Evolutionary conservation across 64 coral and sea anemone species (phyloP), one percentile per base, ranked within the genome.

Genomic region (Dendronephthya gigantea): DNA sequence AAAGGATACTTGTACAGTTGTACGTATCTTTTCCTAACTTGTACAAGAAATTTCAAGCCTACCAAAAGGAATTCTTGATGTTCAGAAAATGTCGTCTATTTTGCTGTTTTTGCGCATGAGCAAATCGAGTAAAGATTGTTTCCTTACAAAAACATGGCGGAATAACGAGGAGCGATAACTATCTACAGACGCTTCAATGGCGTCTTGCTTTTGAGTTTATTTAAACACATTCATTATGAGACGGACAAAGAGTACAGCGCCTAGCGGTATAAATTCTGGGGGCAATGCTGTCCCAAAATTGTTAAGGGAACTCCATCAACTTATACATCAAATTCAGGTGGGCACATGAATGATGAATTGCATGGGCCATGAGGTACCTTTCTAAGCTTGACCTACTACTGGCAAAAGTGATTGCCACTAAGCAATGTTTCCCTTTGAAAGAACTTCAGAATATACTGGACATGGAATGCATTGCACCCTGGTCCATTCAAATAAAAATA

Each of bases 251-350:
- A 79, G 29, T 19, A 36, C 72, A 36, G 12, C 72, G 36, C 9
- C 27, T 19, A 34, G 72, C 37, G 16, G 58, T 66, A 66, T 22
- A n/a, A 66, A 30, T 66, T 66, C 32, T 33, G 25, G 72, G 0
- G 32, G 72, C 7, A 34, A 79, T 79, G 36, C 27, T 79, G 72
- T 79, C 32, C 72, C 72, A 34, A 79, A 35, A 79, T 79, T 79
- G 36, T 79, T 79, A 29, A 79, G 32, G 32, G 72, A 79, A 79
- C 36, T 79, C 13, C 36, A 79, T 19, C 72, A 79, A 34, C 72
- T 79, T 79, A 39, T 79, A 39, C 72, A 79, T 16, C 72, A 79
- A 79, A 79, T 79, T 36, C 72, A 79, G 72, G 72, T 79, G 19
- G 12, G 72, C 22, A 30, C 3, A 22, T 66, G 29, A 66, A 66